Conservation (phyloP, 2,888 invertebrate species). For the Desoria tigrina region DNA sequence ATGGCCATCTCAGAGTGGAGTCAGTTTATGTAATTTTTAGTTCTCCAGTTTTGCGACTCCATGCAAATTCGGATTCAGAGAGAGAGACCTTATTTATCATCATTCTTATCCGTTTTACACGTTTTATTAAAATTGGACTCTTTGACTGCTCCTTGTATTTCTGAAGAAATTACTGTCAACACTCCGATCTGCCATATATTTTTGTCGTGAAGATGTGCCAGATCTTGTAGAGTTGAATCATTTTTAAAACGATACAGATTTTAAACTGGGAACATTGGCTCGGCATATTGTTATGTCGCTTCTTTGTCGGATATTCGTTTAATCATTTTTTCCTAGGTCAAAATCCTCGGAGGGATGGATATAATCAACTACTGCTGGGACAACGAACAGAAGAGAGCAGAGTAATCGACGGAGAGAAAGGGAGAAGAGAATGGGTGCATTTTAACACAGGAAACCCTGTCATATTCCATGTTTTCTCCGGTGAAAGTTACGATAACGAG, state of each 20-base stretch:
- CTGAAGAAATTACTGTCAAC: neutral
- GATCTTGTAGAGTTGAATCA: no score
- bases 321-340: no score
- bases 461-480: conserved; percentile 18
- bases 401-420: neutral
- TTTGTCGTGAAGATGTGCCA: no score
- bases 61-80: conserved; percentile 3
- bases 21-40: conserved; percentile 16
- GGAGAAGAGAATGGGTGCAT: neutral
- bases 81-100: neutral
- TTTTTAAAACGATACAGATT: no score
- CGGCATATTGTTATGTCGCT: no score
- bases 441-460: conserved; percentile 19
- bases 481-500: conserved; percentile 23
- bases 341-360: no score
- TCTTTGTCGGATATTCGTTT: no score
- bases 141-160: neutral
- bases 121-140: neutral
- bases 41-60: neutral
- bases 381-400: neutral
- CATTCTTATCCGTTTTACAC: conserved; percentile 4
- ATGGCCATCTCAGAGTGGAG: neutral
- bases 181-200: no score
- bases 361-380: neutral
- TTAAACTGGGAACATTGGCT: no score